Base-by-base conservation (phyloP, 2,113 vertebrate genomes). In the Thamnophis sirtalis region DNA sequence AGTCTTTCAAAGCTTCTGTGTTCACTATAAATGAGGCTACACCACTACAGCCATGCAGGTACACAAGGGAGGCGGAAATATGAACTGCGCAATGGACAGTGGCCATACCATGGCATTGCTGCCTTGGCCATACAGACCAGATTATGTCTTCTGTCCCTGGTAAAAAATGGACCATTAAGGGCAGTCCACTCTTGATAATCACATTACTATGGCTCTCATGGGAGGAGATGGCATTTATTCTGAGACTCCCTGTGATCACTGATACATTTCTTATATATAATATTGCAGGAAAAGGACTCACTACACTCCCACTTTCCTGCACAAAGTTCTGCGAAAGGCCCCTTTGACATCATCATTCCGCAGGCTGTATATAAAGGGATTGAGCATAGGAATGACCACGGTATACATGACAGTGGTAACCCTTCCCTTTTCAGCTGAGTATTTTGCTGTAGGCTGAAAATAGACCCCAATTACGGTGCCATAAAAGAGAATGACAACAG, bases 321-420 rank as follows among this genome's bases (percentile, higher is more conserved):
- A 26, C 50, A 93, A 11, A 17, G 91, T 50, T 58, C 93, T 95
- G 50, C 4, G 93, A 89, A 92, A 19, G 24, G 54, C 91, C 1
- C 93, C 80, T 33, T 94, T 94, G 73, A 95, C 89, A 54, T 95
- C 88, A 54, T 94, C 92, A 50, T 93, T 94, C 93, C 87, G 92
- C 43, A 95, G 58, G 91, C 90, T 95, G 1, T 93, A 93, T 68
- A 95, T 90, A 22, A 94, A 90, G 5, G 56, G 80, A 0, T 92
- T 93, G 80, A 93, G 8, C 86, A 92, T 90, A 24, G 90, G 87
- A 33, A 89, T 88, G 49, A 94, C 19, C 2, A 55, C 48, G 2
- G 43, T 90, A 26, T 93, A 90, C 87, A 94, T 91, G 54, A 95
- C 22, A 9, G 93, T 95, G 28, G 93, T 92, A 28, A 95, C 86